Percentiles rank a stretch among this genome's conserved stretches.
phyloP scores from a whole-genome alignment of 2,888 invertebrate species.

The Himalopsyche japonica region DNA sequence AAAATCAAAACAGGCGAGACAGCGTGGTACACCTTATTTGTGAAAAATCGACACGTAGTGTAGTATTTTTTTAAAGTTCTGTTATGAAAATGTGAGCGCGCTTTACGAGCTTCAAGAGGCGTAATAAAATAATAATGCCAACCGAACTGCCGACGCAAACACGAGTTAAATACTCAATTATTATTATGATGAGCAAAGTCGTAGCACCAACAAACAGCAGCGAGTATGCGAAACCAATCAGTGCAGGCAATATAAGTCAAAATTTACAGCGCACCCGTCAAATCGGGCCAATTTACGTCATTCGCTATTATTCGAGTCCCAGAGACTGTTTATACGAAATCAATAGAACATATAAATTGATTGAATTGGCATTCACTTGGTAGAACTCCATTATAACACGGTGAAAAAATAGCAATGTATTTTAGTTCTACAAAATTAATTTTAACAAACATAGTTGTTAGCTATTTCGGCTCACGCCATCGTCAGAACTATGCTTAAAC shows the following conservation, averaged over 20 bases:
- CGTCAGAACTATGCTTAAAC: no score
- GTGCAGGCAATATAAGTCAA: background rate
- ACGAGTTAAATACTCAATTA: background rate
- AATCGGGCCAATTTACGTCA: background rate
- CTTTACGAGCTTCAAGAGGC: background rate
- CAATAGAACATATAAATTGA: background rate
- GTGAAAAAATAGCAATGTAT: no score
- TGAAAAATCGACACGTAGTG: background rate
- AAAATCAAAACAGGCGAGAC: no score
- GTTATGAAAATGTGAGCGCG: background rate
- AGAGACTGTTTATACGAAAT: background rate
- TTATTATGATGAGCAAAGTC: background rate
- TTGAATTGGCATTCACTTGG: no score
- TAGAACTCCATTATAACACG: no score
- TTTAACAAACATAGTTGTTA: no score
- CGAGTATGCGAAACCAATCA: background rate
- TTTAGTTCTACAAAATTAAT: no score
- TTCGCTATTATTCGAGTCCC: background rate
- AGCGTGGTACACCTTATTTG: no score
- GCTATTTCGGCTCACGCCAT: no score
- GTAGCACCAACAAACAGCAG: background rate
- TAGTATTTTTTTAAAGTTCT: background rate
- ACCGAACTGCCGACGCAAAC: background rate
- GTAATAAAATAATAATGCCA: background rate
- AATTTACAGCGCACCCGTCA: background rate